Conservation (phyloP, 2,888 invertebrate genomes). For the Keiferia lycopersicella region DNA sequence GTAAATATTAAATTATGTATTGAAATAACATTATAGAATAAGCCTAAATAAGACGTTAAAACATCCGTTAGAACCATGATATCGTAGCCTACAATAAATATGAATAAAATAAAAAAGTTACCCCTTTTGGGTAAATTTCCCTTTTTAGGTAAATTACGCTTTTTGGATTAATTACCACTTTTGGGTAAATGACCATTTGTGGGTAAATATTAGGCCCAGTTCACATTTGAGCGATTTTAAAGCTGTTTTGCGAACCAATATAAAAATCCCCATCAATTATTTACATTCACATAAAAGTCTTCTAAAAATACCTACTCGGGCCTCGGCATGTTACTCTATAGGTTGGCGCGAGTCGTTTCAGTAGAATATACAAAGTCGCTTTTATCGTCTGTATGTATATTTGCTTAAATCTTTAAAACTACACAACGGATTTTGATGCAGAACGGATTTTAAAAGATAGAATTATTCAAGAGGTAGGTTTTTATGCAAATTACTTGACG, state of each 20-base stretch:
- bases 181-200: constrained; percentile 25
- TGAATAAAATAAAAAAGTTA: constrained; percentile 55
- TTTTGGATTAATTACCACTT: too few relatives aligned
- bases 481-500: too few relatives aligned
- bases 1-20: constrained; percentile 67
- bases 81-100: constrained; percentile 47
- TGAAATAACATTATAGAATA: constrained; percentile 60
- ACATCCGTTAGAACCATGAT: constrained; percentile 54
- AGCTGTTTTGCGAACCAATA: constrained; percentile 53
- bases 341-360: too few relatives aligned
- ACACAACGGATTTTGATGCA: too few relatives aligned
- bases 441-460: too few relatives aligned
- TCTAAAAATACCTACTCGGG: constrained; percentile 26
- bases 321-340: neutral
- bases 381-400: too few relatives aligned
- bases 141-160: constrained; percentile 26
- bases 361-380: too few relatives aligned
- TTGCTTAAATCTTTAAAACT: too few relatives aligned
- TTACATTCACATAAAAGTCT: constrained; percentile 35
- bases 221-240: constrained; percentile 64
- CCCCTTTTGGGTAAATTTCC: constrained; percentile 33
- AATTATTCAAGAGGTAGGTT: too few relatives aligned
- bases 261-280: constrained; percentile 29
- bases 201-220: constrained; percentile 38
- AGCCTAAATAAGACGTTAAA: constrained; percentile 52